A percentile compares a stretch with the other conserved stretches of the same genome.
phyloP scores from a whole-genome alignment of 2,113 vertebrate species.

The Thinocorus orbignyianus region DNA sequence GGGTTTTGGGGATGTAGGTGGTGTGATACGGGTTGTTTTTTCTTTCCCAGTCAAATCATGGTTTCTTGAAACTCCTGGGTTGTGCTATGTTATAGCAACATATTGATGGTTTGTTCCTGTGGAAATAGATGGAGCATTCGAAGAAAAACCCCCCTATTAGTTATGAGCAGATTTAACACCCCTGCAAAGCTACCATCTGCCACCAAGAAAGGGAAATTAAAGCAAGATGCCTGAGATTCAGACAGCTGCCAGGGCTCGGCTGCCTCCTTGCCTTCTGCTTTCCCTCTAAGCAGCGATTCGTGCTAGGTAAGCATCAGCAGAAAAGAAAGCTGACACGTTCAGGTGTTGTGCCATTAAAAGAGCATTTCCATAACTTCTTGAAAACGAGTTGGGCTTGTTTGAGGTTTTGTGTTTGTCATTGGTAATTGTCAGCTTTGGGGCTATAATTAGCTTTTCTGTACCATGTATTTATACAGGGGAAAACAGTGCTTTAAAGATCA shows the following conservation, averaged over 20 bases:
- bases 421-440: not conserved
- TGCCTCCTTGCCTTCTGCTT: not conserved
- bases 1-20: not conserved
- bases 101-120: not conserved
- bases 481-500: not conserved
- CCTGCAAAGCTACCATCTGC: conserved; percentile 59
- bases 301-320: not conserved
- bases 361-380: not conserved
- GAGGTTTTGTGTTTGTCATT: not conserved
- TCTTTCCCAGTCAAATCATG: not conserved
- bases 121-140: not conserved
- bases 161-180: conserved; percentile 39
- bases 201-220: not conserved
- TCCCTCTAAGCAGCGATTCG: not conserved
- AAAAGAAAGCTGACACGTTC: not conserved
- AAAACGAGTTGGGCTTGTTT: not conserved
- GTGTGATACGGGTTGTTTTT: not conserved
- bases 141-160: not conserved
- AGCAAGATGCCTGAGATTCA: not conserved
- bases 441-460: not conserved
- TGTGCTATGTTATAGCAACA: not conserved
- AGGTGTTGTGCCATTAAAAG: not conserved
- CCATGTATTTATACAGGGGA: not conserved
- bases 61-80: not conserved
- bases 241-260: not conserved